These are phyloP conservation scores for Aix galericulata DNA, from an alignment of 2,113 vertebrate genomes.

Conservation along the genomic window DNA sequence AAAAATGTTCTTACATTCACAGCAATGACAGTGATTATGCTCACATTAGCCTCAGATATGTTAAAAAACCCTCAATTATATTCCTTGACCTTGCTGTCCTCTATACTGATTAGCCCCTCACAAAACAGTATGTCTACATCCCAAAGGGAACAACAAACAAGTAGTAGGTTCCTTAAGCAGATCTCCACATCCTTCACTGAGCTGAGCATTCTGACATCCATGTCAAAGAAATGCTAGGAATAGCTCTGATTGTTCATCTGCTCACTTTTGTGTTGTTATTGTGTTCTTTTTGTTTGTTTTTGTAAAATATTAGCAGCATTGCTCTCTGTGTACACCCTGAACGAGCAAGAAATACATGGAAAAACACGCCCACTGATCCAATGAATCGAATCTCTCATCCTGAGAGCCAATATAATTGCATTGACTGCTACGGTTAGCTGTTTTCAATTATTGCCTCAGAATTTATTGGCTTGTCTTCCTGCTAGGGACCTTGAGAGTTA, in stretches of 20 bases:
- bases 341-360: neutral
- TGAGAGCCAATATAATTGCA: slow-evolving; percentile 27
- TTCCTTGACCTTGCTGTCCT: neutral
- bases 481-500: neutral
- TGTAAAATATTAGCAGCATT: neutral
- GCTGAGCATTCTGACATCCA: rapidly evolving
- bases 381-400: neutral
- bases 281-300: neutral
- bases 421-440: slow-evolving; percentile 20
- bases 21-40: neutral
- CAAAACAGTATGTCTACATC: neutral
- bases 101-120: neutral
- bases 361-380: neutral
- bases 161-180: neutral
- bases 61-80: neutral
- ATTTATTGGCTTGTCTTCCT: slow-evolving; percentile 23
- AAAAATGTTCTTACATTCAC: neutral
- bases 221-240: neutral
- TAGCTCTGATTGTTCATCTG: neutral
- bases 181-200: neutral
- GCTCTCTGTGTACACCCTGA: neutral
- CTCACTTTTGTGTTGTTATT: neutral
- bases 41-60: neutral
- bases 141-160: neutral
- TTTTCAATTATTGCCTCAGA: slow-evolving; percentile 41